A percentile compares a stretch with the other conserved stretches of the same genome.
Conservation (phyloP, 2,113 vertebrate genomes). For the Peucedramus taeniatus region DNA sequence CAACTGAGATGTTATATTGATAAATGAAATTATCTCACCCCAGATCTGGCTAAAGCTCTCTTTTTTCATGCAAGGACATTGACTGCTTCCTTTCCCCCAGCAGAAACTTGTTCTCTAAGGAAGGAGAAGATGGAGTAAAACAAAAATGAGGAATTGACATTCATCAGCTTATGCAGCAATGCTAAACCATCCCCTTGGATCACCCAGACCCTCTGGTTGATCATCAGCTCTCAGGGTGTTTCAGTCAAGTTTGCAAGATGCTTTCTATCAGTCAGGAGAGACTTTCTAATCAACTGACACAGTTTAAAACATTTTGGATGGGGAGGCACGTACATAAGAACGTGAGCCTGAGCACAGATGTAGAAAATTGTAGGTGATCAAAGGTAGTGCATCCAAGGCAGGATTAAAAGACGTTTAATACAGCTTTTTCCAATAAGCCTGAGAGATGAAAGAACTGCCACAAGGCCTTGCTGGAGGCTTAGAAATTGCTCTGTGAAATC, state of each 20-base stretch:
- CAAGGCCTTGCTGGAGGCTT: slow-evolving; percentile 62
- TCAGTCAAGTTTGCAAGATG: neutral
- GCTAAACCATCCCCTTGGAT: neutral
- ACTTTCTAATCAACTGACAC: slow-evolving; percentile 13
- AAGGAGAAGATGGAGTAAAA: neutral
- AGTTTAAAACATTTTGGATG: slow-evolving; percentile 47
- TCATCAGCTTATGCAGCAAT: neutral
- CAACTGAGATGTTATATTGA: neutral
- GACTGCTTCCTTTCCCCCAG: neutral
- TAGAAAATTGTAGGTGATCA: slow-evolving; percentile 64
- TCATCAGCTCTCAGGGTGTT: neutral
- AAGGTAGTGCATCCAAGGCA: slow-evolving; percentile 58
- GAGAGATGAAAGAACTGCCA: slow-evolving; percentile 66
- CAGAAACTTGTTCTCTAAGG: neutral
- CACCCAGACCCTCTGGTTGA: neutral
- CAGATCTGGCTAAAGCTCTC: neutral
- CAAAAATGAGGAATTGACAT: neutral
- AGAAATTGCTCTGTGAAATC: slow-evolving; percentile 65
- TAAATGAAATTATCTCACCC: neutral
- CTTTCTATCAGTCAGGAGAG: neutral
- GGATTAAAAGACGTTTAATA: slow-evolving; percentile 68
- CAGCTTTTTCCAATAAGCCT: slow-evolving; percentile 66
- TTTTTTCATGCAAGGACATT: neutral
- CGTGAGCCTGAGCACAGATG: slow-evolving; percentile 7
- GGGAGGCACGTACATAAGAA: neutral